Evolutionary conservation across 2,113 vertebrate species (phyloP), one percentile per base, ranked within the genome.

Genomic region (Sinocyclocheilus rhinocerous): DNA sequence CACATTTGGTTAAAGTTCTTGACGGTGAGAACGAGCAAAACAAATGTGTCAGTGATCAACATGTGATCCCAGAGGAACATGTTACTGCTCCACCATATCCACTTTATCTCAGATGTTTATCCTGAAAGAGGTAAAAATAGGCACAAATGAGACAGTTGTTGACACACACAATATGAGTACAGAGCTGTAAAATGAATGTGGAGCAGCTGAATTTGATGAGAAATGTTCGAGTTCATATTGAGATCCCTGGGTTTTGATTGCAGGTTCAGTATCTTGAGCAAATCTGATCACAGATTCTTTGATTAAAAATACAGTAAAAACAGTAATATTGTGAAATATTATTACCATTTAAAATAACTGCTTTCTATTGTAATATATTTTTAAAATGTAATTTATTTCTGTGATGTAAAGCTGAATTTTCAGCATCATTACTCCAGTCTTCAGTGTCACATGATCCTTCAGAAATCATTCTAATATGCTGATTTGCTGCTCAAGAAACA

Each of bases 381-480:
- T 4, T 15, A 33, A 12, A 12, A 67, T 6, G 5, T 6, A 67
- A 33, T 67, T 16, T 4, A 3, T 20, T 33, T 6, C 6, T 33
- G 65, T 36, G 7, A 36, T 4, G 5, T 20, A 36, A 70, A 70
- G 0, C 16, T 10, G 3, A 20, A 20, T 36, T 70, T 70, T 36
- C 29, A 70, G 67, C 67, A 70, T 39, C 16, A 70, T 70, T 11
- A 20, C 8, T 39, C 16, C 7, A 36, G 67, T 5, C 67, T 69
- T 69, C 65, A 69, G 65, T 69, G 15, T 69, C 65, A 69, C 29
- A 33, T 69, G 65, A 69, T 69, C 65, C 65, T 69, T 33, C 65
- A 69, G 15, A 33, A 69, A 69, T 69, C 29, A 16, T 65, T 65
- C 0, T 9, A 3, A 33, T 33, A 1, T 69, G 1, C 4, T 9